Base-by-base conservation (phyloP, 2,797 vertebrate species). In the Leptodactylus fallax region DNA sequence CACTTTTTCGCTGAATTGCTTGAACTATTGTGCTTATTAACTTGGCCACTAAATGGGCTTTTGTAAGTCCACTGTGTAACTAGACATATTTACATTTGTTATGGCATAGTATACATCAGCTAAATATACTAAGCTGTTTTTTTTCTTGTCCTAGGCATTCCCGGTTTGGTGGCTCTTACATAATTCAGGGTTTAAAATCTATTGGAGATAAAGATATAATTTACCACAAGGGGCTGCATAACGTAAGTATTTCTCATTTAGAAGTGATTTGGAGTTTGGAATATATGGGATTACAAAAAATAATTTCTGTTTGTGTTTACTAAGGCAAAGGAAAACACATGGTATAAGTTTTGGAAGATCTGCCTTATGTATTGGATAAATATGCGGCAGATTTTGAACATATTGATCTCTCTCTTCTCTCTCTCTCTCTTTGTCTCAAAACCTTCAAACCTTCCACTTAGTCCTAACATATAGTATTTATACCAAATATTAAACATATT, bases 201-300 rank as follows among this genome's bases (percentile, higher is more conserved):
- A 96, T 99, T 3, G 97, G 96, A 7, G 96, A 99, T 77, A 95
- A 96, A 17, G 97, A 99, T 0, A 93, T 99, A 2, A 93, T 98
- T 89, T 98, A 98, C 92, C 98, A 99, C 91, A 96, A 96, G 92
- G 96, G 97, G 47, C 92, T 99, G 85, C 95, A 98, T 92, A 96
- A 97, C 0, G 98, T 98, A 92, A 96, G 97, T 90, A 7, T 55
- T 77, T 71, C n/a, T 3, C 10, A 11, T 25, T 49, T 51, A 23
- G 45, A 51, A 45, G 7, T 13, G 3, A 60, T 25, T n/a, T 51
- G 60, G 21, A 51, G 12, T n/a, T 67, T 58, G 53, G 13, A 12
- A 58, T 3, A 1, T 25, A 69, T 14, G 12, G 6, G 0, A 11
- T 36, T 36, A 36, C 4, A 36, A 1, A 36, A 36, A 36, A 36